Base-by-base conservation (phyloP, 2,113 vertebrate genomes). In the Vidua macroura region DNA sequence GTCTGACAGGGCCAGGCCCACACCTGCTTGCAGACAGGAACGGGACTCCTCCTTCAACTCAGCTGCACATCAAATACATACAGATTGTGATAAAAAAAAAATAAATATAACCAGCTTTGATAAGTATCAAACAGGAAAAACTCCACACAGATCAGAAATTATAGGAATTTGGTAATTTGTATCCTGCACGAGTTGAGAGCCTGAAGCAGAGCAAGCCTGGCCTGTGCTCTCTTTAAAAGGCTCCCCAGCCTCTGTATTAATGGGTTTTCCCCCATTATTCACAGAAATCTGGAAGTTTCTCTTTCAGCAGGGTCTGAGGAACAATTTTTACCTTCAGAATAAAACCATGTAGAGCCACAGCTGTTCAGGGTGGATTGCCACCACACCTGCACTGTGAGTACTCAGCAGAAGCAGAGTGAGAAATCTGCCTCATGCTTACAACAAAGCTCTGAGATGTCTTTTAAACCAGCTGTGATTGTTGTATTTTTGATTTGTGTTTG, bases 181-280 rank as follows among this genome's bases (percentile, higher is more conserved):
- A n/a, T 5, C 31, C 53, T 31, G 43, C 37, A 52, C 3, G 2
- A 64, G 24, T 2, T 41, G 37, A 53, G 48, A 39, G 53, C 4
- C 21, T 7, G n/a, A 63, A 60, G 60, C 3, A 68, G 20, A 73
- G 31, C 39, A 70, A 81, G 30, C 6, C 27, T 25, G n/a, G 31
- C 35, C 21, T 0, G 3, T 1, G 7, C 2, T 49, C 9, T 39
- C 48, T 70, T 37, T 22, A 21, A 58, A 62, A 64, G 33, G 7
- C 7, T 13, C 15, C 44, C 37, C 6, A 24, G 15, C 3, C 24
- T 4, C 14, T 1, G 0, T 1, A 43, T 56, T 21, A 11, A 48
- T 28, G 37, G 31, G 3, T 0, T 15, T 37, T 55, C 27, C 35
- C 69, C 44, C 41, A 52, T 35, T 73, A 41, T 33, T 73, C 69